Evolutionary conservation across 2,888 invertebrate genomes (phyloP).

Genomic region (Drosophila mulleri): DNA sequence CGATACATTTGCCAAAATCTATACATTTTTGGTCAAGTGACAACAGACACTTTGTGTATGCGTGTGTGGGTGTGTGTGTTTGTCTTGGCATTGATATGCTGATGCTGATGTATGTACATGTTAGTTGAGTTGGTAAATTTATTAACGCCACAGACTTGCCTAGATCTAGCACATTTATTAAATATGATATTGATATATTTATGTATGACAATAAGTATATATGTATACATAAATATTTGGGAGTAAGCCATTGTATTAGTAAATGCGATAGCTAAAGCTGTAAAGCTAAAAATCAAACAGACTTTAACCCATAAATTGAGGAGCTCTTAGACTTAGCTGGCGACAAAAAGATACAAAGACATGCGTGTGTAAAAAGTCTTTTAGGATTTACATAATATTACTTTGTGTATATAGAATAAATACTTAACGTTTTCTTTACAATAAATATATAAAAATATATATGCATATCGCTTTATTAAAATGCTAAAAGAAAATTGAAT

Average conservation of each 20-base stretch:
- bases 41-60: slow-evolving; percentile 22
- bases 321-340: slow-evolving; percentile 10
- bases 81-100: slow-evolving; percentile 58
- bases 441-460: too few species aligned
- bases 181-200: slow-evolving; percentile 74
- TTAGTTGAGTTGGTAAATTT: slow-evolving; percentile 55
- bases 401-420: neutral
- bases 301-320: slow-evolving; percentile 23
- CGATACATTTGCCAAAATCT: slow-evolving; percentile 44
- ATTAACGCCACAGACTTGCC: slow-evolving; percentile 66
- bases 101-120: slow-evolving; percentile 65
- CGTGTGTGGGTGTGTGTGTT: slow-evolving; percentile 7
- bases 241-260: neutral
- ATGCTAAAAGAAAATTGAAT: too few species aligned
- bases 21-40: slow-evolving; percentile 58
- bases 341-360: slow-evolving; percentile 29
- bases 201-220: slow-evolving; percentile 48
- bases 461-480: too few species aligned
- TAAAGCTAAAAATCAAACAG: slow-evolving; percentile 1
- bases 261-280: slow-evolving; percentile 13
- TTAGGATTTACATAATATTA: neutral
- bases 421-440: neutral
- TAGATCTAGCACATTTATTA: slow-evolving; percentile 58
- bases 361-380: neutral
- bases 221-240: neutral